phyloP scores from a whole-genome alignment of 2,797 vertebrate genomes.

The Australoheros facetus region DNA sequence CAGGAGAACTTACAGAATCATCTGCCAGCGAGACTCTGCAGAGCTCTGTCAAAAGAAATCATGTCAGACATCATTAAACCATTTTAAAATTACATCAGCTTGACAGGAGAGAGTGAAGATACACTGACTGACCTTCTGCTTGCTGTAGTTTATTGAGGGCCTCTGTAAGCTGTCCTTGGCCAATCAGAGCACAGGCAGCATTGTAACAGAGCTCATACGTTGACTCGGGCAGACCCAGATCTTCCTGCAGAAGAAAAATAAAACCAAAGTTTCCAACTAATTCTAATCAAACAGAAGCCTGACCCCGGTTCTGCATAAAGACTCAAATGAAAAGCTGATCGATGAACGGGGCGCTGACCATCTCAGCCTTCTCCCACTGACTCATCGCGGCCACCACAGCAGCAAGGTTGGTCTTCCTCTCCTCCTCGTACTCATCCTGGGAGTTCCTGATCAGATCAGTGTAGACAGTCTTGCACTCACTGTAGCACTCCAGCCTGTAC shows the following conservation, averaged over 20 bases:
- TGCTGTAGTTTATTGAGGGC: conserved; percentile 90
- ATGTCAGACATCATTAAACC: not conserved
- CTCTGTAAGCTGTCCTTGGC: conserved; percentile 88
- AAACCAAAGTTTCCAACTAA: not conserved
- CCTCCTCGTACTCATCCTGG: conserved; percentile 98
- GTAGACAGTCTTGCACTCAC: conserved; percentile 91
- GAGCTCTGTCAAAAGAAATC: conserved; percentile 81
- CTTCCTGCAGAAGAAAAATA: conserved; percentile 79
- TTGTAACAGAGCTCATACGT: conserved; percentile 98
- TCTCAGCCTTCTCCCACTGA: conserved; percentile 88
- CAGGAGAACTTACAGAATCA: conserved; percentile 88
- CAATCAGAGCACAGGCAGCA: conserved; percentile 90
- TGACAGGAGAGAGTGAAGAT: accelerated
- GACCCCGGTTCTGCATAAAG: not conserved
- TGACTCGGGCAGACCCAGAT: conserved; percentile 90
- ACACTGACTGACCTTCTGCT: conserved; percentile 88
- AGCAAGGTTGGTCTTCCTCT: conserved; percentile 96
- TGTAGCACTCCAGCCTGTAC: conserved; percentile 93
- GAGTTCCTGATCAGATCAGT: conserved; percentile 97
- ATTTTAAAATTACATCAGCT: not conserved
- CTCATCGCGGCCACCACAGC: conserved; percentile 94
- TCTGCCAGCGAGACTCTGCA: conserved; percentile 92
- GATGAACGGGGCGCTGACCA: conserved; percentile 75
- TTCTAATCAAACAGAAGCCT: not conserved
- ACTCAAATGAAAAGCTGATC: not conserved